Conservation (phyloP, 1,140 invertebrate species). For the Lasaia peninsularis region DNA sequence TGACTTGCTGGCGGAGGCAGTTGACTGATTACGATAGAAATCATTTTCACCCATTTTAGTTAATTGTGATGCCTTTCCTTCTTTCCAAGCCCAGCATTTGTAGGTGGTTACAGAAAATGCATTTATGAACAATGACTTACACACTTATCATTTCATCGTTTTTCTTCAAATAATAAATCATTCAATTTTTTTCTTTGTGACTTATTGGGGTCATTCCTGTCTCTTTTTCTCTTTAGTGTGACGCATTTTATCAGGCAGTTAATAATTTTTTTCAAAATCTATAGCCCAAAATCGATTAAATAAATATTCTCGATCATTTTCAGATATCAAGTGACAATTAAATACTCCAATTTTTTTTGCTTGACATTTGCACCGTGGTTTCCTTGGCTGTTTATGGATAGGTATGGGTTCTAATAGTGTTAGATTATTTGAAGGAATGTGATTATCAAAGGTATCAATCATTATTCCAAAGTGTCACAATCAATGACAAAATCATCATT, state of each 20-base stretch:
- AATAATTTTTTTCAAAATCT: too few relatives aligned
- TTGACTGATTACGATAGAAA: not conserved
- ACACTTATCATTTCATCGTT: not conserved
- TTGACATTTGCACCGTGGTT: too few relatives aligned
- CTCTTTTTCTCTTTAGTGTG: not conserved
- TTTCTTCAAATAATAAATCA: not conserved
- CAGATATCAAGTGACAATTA: too few relatives aligned
- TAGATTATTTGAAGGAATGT: not conserved
- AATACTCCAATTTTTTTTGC: too few relatives aligned
- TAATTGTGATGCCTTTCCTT: not conserved
- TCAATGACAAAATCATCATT: too few relatives aligned
- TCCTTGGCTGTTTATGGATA: conserved; percentile 14
- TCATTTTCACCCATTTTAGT: not conserved
- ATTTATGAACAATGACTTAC: not conserved
- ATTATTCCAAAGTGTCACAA: too few relatives aligned
- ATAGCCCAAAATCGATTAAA: too few relatives aligned
- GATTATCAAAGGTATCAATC: not conserved
- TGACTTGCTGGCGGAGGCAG: not conserved
- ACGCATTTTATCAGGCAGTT: not conserved
- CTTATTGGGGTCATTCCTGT: not conserved
- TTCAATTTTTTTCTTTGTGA: not conserved
- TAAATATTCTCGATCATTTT: too few relatives aligned
- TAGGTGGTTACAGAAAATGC: not conserved
- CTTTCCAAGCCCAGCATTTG: not conserved
- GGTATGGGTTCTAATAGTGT: not conserved